Conservation (phyloP, 2,113 vertebrate species). For the Misgurnus mizolepis region DNA sequence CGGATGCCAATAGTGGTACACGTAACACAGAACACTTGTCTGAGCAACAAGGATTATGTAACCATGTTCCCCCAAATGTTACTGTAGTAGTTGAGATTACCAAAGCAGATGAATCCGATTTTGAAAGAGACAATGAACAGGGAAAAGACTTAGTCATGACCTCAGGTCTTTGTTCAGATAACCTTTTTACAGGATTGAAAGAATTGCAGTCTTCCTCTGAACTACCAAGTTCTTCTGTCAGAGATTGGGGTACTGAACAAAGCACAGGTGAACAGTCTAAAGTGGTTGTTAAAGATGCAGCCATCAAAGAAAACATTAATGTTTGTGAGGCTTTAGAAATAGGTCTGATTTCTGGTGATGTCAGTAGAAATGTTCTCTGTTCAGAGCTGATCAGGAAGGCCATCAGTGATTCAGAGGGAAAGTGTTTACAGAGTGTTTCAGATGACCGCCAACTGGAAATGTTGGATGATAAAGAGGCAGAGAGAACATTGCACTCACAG, state of each 20-base stretch:
- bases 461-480: slow-evolving; percentile 43
- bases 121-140: not conserved
- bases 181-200: not conserved
- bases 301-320: slow-evolving; percentile 42
- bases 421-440: slow-evolving; percentile 49
- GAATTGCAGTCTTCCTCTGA: not conserved
- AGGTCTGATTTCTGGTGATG: slow-evolving; percentile 48
- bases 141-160: slow-evolving; percentile 21
- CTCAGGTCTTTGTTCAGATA: not conserved
- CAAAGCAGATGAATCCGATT: slow-evolving; percentile 1
- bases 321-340: slow-evolving; percentile 59
- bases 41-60: slow-evolving; percentile 38
- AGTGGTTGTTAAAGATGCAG: slow-evolving; percentile 45
- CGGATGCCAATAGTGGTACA: not conserved
- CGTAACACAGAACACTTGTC: slow-evolving; percentile 26
- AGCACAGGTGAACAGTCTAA: not conserved
- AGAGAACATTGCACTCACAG: slow-evolving; percentile 40
- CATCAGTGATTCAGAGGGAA: slow-evolving; percentile 44
- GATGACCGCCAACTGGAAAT: slow-evolving; percentile 51
- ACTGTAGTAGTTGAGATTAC: slow-evolving; percentile 13
- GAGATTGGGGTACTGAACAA: not conserved
- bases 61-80: not conserved
- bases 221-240: slow-evolving; percentile 1
- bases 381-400: slow-evolving; percentile 39
- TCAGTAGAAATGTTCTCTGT: slow-evolving; percentile 38